These are phyloP conservation scores for Clarias laeviceps DNA, from an alignment of 2,797 vertebrate species.

Conservation along the genomic window DNA sequence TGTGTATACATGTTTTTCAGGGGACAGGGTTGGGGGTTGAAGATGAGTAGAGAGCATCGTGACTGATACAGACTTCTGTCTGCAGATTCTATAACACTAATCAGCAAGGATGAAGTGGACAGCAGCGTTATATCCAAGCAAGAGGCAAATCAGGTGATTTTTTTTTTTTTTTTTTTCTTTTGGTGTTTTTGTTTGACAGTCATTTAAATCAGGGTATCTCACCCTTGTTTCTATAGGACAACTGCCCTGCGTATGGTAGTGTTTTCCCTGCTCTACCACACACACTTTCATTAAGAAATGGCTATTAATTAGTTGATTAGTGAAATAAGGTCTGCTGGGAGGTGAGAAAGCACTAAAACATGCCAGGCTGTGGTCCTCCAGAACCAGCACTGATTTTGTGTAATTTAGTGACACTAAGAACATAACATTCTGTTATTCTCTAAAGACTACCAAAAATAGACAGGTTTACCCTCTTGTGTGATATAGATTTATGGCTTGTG, in stretches of 20 bases:
- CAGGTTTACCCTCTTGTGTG: background rate
- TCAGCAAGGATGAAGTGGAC: slow-evolving; percentile 86
- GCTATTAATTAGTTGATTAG: too few species aligned
- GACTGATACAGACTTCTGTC: slow-evolving; percentile 42
- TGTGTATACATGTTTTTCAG: slow-evolving; percentile 9
- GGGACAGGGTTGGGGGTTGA: too few species aligned
- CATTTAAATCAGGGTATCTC: background rate
- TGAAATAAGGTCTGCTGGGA: too few species aligned
- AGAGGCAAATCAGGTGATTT: slow-evolving; percentile 85
- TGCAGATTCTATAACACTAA: slow-evolving; percentile 86
- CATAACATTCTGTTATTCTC: background rate
- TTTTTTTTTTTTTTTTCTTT: too few species aligned
- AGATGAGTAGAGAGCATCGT: background rate
- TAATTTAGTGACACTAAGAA: background rate
- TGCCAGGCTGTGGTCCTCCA: too few species aligned
- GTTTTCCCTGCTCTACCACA: too few species aligned
- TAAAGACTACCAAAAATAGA: background rate
- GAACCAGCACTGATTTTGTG: background rate
- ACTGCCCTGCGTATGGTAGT: too few species aligned
- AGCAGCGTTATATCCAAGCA: slow-evolving; percentile 80
- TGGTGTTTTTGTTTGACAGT: too few species aligned
- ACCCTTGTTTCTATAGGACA: too few species aligned
- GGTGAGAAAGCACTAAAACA: too few species aligned
- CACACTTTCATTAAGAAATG: too few species aligned
- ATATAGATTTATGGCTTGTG: background rate